Evolutionary conservation across 2,113 vertebrate species (phyloP).

Genomic region (Pachyramphus minor): DNA sequence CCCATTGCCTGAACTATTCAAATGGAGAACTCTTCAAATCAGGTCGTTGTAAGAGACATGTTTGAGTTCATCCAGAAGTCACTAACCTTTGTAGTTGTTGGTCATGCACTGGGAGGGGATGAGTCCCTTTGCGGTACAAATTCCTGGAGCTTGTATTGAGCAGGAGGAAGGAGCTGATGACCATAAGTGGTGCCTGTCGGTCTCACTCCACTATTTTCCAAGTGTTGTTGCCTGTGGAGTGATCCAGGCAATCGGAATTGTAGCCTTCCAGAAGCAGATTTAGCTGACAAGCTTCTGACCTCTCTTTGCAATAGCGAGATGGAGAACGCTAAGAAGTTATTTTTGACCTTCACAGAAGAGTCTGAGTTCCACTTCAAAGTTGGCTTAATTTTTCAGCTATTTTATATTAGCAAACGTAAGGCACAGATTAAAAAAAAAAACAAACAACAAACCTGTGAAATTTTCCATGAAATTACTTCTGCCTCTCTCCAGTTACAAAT

Average conservation of each 20-base stretch:
- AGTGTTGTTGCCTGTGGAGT: not conserved
- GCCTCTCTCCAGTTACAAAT: not conserved
- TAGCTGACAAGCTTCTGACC: constrained; percentile 49
- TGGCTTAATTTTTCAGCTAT: constrained; percentile 24
- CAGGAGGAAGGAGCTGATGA: not conserved
- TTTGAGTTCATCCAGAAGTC: not conserved
- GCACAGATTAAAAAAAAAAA: not conserved
- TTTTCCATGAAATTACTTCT: not conserved
- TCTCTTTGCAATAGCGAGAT: not conserved
- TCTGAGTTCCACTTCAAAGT: constrained; percentile 13
- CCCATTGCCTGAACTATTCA: not conserved
- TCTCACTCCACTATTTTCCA: not conserved
- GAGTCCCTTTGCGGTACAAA: not conserved
- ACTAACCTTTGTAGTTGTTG: not conserved
- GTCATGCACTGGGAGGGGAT: not conserved
- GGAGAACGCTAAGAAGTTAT: constrained; percentile 17
- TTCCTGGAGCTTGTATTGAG: not conserved
- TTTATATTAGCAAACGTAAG: constrained; percentile 9
- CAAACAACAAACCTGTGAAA: not conserved
- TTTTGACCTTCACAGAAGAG: constrained; percentile 10
- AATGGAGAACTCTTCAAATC: not conserved
- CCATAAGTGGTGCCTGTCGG: not conserved
- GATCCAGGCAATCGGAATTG: not conserved
- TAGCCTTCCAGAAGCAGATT: constrained; percentile 6
- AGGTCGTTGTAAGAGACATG: not conserved